Conservation (phyloP, 1,140 invertebrate genomes). For the Ostrea edulis region DNA sequence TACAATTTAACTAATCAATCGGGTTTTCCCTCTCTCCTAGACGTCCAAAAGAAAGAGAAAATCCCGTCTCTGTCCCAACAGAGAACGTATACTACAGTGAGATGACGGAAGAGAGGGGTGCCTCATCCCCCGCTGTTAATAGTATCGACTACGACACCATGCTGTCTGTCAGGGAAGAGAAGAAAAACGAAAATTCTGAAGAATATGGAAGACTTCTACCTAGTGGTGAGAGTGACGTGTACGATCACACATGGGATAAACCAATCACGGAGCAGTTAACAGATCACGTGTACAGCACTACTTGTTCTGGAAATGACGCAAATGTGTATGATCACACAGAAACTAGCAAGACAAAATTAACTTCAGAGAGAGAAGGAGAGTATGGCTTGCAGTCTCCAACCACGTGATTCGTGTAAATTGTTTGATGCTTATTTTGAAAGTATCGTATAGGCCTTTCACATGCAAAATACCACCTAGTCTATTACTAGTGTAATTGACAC, state of each 20-base stretch:
- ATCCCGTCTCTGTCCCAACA: not conserved
- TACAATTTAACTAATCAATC: no score
- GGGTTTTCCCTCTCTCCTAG: no score
- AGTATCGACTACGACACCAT: no score
- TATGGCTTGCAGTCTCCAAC: not conserved
- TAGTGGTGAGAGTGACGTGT: not conserved
- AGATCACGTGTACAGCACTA: slow-evolving; percentile 14
- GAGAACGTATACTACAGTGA: not conserved
- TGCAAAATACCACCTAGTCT: no score
- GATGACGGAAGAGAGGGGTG: not conserved
- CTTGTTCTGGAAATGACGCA: not conserved
- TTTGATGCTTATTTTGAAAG: no score
- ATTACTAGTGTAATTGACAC: no score
- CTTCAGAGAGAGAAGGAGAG: not conserved
- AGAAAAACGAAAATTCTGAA: not conserved
- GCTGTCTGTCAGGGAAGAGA: not conserved
- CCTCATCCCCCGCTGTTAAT: not conserved
- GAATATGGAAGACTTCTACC: not conserved
- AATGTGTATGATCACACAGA: not conserved
- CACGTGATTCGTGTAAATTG: no score
- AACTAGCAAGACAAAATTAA: not conserved
- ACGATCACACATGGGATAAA: slow-evolving; percentile 22
- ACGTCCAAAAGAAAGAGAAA: not conserved
- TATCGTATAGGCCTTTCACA: no score
- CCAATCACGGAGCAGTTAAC: not conserved